Percentiles rank a stretch among this genome's conserved stretches.
Evolutionary conservation across 2,888 invertebrate genomes (phyloP).

Genomic region (Orchestes rusci): DNA sequence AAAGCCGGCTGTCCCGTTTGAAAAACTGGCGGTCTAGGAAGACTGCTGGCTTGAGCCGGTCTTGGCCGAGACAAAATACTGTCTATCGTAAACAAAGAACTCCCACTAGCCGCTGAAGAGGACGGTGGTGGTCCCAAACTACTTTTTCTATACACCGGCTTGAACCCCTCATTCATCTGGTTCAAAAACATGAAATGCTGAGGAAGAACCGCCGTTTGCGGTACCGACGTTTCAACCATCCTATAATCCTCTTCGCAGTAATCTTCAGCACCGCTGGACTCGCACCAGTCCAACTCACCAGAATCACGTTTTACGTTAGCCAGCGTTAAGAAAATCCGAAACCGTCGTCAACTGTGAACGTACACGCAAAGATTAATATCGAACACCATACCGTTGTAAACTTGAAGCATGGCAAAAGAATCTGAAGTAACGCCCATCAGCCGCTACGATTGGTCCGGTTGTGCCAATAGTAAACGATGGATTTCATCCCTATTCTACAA

Average conservation of each 20-base stretch:
- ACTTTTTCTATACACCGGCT: conserved; percentile 38
- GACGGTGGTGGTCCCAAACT: conserved; percentile 13
- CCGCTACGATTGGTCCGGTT: conserved; percentile 24
- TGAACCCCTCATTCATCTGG: conserved; percentile 39
- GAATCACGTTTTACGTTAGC: conserved; percentile 41
- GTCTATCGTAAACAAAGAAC: conserved; percentile 76
- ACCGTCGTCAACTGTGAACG: conserved; percentile 19
- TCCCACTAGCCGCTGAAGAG: conserved; percentile 39
- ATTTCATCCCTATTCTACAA: conserved; percentile 23
- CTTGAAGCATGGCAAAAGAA: conserved; percentile 23
- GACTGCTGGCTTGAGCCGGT: conserved; percentile 47
- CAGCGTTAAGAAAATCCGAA: conserved; percentile 33
- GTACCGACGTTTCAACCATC: conserved; percentile 41
- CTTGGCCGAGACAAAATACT: conserved; percentile 68
- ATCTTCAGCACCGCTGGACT: conserved; percentile 35
- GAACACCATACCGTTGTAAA: conserved; percentile 23
- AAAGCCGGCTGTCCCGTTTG: conserved; percentile 46
- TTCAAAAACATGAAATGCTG: conserved; percentile 36
- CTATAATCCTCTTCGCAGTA: conserved; percentile 35
- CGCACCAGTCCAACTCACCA: conserved; percentile 40
- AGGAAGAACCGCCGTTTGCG: conserved; percentile 28
- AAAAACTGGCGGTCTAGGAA: conserved; percentile 42
- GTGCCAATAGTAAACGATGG: conserved; percentile 28
- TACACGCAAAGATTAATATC: conserved; percentile 24
- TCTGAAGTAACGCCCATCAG: conserved; percentile 24